These are phyloP conservation scores for Himalopsyche tibetana DNA, from an alignment of 2,888 invertebrate genomes.

Conservation along the genomic window DNA sequence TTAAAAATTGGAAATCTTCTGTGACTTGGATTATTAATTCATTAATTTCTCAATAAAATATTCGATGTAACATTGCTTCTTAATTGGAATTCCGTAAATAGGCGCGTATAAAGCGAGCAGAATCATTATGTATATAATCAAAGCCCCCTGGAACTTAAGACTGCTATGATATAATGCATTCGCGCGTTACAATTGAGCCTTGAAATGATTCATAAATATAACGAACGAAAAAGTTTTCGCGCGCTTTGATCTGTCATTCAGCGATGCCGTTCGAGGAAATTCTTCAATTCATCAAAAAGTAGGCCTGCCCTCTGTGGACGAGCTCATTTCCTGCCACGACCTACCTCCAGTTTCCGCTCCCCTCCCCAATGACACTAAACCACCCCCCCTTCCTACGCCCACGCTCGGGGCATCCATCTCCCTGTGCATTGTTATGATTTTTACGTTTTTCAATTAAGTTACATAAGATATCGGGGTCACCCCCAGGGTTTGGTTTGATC, in stretches of 20 bases:
- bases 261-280: neutral
- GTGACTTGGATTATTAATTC: no score
- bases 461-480: neutral
- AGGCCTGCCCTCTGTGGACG: neutral
- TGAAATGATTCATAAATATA: neutral
- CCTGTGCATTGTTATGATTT: neutral
- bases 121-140: no score
- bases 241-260: conserved; percentile 9
- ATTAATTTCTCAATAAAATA: no score
- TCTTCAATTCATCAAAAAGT: neutral
- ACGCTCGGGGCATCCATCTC: neutral
- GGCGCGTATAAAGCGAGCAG: no score
- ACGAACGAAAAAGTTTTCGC: neutral
- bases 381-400: neutral
- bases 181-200: no score
- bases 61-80: no score
- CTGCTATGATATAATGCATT: no score
- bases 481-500: neutral
- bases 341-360: conserved; percentile 6
- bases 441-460: neutral
- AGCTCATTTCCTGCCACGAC: conserved; percentile 22
- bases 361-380: neutral
- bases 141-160: no score
- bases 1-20: no score
- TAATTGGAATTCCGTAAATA: no score